Base-by-base conservation (phyloP, 2,113 vertebrate species). In the Dendropsophus ebraccatus region DNA sequence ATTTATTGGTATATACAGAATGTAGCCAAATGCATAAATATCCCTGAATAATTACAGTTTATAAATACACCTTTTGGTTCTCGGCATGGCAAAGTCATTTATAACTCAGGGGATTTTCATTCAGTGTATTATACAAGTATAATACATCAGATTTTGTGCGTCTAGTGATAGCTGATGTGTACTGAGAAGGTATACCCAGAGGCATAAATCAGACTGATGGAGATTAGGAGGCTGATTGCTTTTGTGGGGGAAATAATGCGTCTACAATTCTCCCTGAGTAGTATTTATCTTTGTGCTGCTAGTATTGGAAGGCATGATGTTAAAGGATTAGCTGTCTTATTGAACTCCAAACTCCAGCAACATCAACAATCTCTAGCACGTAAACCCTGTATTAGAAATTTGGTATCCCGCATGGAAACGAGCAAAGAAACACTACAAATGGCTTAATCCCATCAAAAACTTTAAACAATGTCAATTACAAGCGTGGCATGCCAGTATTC, bases 151-250 rank as follows among this genome's bases (percentile, higher is more conserved):
- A 78, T 87, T 81, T 81, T 81, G 85, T 81, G 67, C 67, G 28
- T 56, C 78, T 81, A 60, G 77, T 74, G 85, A 81, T 87, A 72
- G 85, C 70, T 74, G 85, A 81, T 87, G 85, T 87, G 85, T 74
- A 81, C 78, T 35, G 85, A 73, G 77, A 87, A 87, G 78, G 77
- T 79, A 87, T 73, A 87, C 85, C 85, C 85, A 74, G 77, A 73
- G 69, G 85, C 85, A 81, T 87, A 87, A 87, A 87, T 87, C 77
- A 87, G 85, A 73, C 85, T 87, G 85, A 87, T 87, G 85, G 76
- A 87, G 85, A 87, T 87, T 87, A 87, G 85, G 78, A 87, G 52
- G 85, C 85, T 87, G 85, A 87, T 87, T 87, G 85, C 85, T 87
- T 87, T 87, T 87, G 77, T 81, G 67, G 85, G 82, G 69, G 78